A percentile compares a stretch with the other conserved stretches of the same genome.
phyloP scores from a whole-genome alignment of 2,797 vertebrate genomes.

The Coranthus polyacanthus region DNA sequence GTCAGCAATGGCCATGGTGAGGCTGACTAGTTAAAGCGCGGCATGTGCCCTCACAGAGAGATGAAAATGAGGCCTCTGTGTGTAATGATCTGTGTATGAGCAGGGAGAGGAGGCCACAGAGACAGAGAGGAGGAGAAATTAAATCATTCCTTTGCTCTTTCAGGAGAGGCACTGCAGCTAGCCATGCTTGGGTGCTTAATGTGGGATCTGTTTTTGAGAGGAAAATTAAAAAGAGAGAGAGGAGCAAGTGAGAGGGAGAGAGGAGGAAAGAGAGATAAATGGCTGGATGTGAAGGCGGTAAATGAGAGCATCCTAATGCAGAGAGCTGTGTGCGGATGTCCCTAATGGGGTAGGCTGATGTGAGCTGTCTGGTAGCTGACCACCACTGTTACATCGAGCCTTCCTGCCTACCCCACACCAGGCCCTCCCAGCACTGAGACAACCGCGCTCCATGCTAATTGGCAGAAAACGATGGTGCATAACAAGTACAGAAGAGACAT shows the following conservation, averaged over 20 bases:
- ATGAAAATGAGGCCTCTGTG: slow-evolving; percentile 86
- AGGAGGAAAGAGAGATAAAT: slow-evolving; percentile 77
- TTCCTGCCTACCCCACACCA: slow-evolving; percentile 63
- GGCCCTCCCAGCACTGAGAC: slow-evolving; percentile 55
- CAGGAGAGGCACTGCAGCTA: slow-evolving; percentile 74
- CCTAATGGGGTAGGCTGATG: slow-evolving; percentile 78
- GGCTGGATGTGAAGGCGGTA: slow-evolving; percentile 77
- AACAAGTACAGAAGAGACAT: slow-evolving; percentile 70
- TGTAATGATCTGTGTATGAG: slow-evolving; percentile 88
- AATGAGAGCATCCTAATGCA: slow-evolving; percentile 83
- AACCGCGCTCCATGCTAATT: slow-evolving; percentile 72
- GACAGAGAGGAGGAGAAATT: slow-evolving; percentile 79
- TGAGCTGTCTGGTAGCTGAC: slow-evolving; percentile 76
- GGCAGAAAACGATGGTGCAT: slow-evolving; percentile 75
- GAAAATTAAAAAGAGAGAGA: slow-evolving; percentile 82
- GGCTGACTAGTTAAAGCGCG: slow-evolving; percentile 83
- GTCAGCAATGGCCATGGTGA: slow-evolving; percentile 71
- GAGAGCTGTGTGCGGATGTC: slow-evolving; percentile 75
- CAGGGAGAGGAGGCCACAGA: slow-evolving; percentile 79
- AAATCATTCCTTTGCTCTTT: slow-evolving; percentile 84
- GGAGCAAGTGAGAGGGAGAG: slow-evolving; percentile 41
- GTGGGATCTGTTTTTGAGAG: slow-evolving; percentile 80
- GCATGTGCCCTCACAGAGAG: slow-evolving; percentile 78
- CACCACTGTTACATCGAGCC: slow-evolving; percentile 53
- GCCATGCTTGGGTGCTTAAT: slow-evolving; percentile 80